Percentiles rank a stretch among this genome's conserved stretches.
phyloP scores from a whole-genome alignment of 2,113 vertebrate species.

The Phrynosoma blainvillii region DNA sequence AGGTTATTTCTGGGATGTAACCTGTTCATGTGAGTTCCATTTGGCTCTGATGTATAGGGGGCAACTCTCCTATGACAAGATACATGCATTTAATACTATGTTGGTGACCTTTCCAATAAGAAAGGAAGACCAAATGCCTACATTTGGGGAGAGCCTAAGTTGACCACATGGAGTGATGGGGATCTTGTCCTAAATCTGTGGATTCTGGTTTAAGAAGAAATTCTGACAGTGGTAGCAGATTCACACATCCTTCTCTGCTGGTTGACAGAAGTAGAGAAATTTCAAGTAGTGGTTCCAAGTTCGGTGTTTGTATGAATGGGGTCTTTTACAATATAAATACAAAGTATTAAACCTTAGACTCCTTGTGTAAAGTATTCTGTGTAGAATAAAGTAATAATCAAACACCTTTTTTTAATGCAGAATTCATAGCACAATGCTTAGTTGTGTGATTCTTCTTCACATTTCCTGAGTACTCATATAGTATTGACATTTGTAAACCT shows the following conservation, averaged over 20 bases:
- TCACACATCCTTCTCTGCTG: background rate
- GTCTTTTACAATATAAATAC: conserved; percentile 26
- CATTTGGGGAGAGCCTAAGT: background rate
- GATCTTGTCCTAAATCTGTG: background rate
- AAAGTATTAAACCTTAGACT: conserved; percentile 40
- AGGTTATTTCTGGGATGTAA: too few species aligned
- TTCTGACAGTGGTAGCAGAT: background rate
- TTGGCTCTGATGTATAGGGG: too few species aligned
- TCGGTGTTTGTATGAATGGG: background rate
- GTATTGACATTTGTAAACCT: conserved; percentile 54
- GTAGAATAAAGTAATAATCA: conserved; percentile 46
- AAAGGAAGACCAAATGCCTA: background rate
- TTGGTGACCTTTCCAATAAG: too few species aligned
- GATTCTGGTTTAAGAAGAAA: background rate
- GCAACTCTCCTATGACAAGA: too few species aligned
- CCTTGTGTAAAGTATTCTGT: background rate
- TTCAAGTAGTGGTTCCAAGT: background rate
- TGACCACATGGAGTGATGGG: background rate
- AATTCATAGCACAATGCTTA: conserved; percentile 50
- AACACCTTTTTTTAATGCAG: conserved; percentile 21
- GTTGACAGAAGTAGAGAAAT: background rate
- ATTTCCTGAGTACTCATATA: conserved; percentile 47
- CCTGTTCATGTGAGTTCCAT: too few species aligned
- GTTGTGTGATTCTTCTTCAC: conserved; percentile 53
- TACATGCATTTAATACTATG: too few species aligned